Evolutionary conservation across 2,797 vertebrate genomes (phyloP).

Genomic region (Fistularia tabacaria): DNA sequence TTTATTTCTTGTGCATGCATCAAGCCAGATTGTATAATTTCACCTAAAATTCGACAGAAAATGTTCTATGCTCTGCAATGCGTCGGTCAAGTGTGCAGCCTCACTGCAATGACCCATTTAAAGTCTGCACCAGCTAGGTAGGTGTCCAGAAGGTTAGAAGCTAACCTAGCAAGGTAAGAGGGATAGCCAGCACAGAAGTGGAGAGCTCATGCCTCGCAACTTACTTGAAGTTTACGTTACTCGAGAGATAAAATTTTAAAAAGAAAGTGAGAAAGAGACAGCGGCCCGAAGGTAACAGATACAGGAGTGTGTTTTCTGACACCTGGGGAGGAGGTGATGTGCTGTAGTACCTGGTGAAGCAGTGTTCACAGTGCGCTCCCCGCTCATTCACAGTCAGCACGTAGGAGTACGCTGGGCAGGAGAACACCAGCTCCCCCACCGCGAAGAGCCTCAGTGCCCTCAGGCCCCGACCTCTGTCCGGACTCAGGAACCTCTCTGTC

Average conservation of each 20-base stretch:
- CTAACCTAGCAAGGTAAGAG: slow-evolving; percentile 22
- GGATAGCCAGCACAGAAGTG: slow-evolving; percentile 7
- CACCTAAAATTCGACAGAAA: background rate
- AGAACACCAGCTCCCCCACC: slow-evolving; percentile 87
- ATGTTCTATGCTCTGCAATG: slow-evolving; percentile 1
- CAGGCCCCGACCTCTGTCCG: slow-evolving; percentile 85
- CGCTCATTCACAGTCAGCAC: slow-evolving; percentile 90
- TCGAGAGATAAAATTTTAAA: too few species aligned
- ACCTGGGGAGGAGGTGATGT: background rate
- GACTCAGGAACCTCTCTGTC: slow-evolving; percentile 84
- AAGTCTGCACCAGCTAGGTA: background rate
- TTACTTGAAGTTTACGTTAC: too few species aligned
- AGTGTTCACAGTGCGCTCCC: slow-evolving; percentile 88
- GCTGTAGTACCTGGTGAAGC: slow-evolving; percentile 86
- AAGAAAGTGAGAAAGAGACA: too few species aligned
- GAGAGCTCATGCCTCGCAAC: background rate
- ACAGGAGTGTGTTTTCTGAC: too few species aligned
- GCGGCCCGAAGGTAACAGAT: too few species aligned
- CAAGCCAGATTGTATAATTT: too few species aligned
- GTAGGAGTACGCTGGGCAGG: slow-evolving; percentile 86
- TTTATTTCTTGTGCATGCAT: too few species aligned
- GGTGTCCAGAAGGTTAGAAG: slow-evolving; percentile 14
- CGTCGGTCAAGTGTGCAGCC: slow-evolving; percentile 37
- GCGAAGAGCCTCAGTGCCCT: slow-evolving; percentile 77
- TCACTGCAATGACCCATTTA: slow-evolving; percentile 36